phyloP scores from a whole-genome alignment of 2,888 invertebrate genomes.

The Neria commutata region DNA sequence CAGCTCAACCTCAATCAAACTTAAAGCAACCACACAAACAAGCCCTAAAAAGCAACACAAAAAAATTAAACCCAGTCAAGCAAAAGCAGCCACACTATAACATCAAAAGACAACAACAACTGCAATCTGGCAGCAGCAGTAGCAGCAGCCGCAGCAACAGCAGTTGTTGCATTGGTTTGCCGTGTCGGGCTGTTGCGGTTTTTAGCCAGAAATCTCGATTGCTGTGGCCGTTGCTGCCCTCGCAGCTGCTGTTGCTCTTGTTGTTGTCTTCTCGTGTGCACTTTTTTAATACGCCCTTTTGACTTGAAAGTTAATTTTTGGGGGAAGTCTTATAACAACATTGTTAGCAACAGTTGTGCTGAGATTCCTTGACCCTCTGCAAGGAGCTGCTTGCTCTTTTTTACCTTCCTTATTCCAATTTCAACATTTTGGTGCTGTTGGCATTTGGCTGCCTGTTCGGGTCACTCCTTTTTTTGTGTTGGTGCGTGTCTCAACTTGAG shows the following conservation, averaged over 20 bases:
- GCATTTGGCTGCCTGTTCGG: neutral
- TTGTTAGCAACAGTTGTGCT: neutral
- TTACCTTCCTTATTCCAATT: neutral
- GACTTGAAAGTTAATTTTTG: slow-evolving; percentile 19
- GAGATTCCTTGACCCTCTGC: neutral
- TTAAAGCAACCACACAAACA: neutral
- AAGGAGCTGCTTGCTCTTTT: neutral
- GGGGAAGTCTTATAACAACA: slow-evolving; percentile 46
- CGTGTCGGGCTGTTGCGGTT: neutral
- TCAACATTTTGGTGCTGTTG: neutral
- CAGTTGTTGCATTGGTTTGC: neutral
- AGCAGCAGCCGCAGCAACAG: neutral
- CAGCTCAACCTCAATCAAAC: too few species aligned
- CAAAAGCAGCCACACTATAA: neutral
- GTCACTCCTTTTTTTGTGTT: neutral
- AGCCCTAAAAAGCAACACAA: neutral
- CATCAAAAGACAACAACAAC: neutral
- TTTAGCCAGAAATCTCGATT: neutral
- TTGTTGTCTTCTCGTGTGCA: neutral
- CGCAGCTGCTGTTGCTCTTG: neutral
- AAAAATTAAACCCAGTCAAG: slow-evolving; percentile 9
- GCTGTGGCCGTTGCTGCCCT: neutral
- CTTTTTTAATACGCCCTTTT: neutral
- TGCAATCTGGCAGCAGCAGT: too few species aligned
- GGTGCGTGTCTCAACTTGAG: too few species aligned